Conservation (phyloP, 2,797 vertebrate species). For the Parotocinclus haroldoi region DNA sequence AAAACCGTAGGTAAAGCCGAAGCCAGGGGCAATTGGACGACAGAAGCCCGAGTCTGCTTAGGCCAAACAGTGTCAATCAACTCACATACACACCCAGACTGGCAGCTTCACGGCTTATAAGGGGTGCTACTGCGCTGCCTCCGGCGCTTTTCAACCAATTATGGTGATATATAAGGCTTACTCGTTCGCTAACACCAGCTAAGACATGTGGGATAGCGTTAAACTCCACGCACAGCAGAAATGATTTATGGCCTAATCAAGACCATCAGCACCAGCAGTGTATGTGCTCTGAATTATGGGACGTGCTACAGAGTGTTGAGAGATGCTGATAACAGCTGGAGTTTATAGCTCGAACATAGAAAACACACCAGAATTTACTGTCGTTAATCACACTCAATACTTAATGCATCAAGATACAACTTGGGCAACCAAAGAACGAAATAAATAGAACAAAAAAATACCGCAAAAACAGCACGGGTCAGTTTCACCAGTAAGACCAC, state of each 20-base stretch:
- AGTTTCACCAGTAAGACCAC: too few relatives aligned
- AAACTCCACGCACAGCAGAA: slow-evolving; percentile 4
- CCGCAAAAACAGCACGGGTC: too few relatives aligned
- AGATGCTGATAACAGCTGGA: background rate
- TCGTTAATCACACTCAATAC: too few relatives aligned
- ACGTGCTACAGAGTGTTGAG: background rate
- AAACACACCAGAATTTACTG: background rate
- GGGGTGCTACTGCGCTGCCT: background rate
- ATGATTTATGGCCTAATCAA: slow-evolving; percentile 27
- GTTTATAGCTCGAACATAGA: background rate
- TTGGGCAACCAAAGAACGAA: too few relatives aligned
- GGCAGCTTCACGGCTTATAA: slow-evolving; percentile 7
- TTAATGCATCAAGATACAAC: too few relatives aligned
- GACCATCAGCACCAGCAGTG: slow-evolving; percentile 2
- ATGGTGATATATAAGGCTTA: slow-evolving; percentile 21
- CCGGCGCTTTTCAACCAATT: slow-evolving; percentile 7
- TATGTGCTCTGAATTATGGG: slow-evolving; percentile 9
- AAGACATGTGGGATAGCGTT: slow-evolving; percentile 20
- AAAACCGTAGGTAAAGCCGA: slow-evolving; percentile 23
- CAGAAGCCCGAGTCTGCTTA: slow-evolving; percentile 17
- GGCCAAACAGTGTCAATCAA: slow-evolving; percentile 17
- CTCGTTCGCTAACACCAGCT: slow-evolving; percentile 10
- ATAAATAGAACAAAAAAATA: too few relatives aligned
- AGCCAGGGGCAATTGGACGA: slow-evolving; percentile 2
- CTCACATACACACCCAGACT: background rate